Base-by-base conservation (phyloP, 1,140 invertebrate genomes). In the Ostrea denselamellosa region DNA sequence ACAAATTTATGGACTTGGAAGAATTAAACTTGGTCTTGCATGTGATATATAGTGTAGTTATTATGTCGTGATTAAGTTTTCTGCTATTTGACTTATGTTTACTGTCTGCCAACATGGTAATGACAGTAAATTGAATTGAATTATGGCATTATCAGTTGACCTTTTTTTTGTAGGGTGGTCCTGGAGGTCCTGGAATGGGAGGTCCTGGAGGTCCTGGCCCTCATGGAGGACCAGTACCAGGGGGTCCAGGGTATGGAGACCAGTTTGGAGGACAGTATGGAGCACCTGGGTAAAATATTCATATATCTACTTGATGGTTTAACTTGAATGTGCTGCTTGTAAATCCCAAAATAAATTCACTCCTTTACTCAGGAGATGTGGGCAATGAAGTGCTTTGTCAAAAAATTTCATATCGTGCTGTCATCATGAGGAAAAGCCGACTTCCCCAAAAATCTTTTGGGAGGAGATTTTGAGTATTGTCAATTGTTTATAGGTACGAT, bases 211-310 rank as follows among this genome's bases (percentile, higher is more conserved):
- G 90, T 87, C 91, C 89, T 65, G 91, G 92, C 81, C 90, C 88
- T 14, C 88, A 85, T 85, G 91, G 91, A 58, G 94, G 93, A 28
- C 93, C 94, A n/a, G 95, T 95, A 22, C 93, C 94, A n/a, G 95
- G 95, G 83, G 96, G 96, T 86, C 92, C 93, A 85, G 90, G 92
- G 44, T 91, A 90, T 87, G 92, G 92, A 7, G 90, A 89, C 77
- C 92, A 92, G 89, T 77, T 52, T 62, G 87, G 89, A 88, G 85
- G 86, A 52, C 92, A 92, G 56, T 92, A 89, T 87, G 91, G 89
- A 65, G 89, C 91, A 83, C 92, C 90, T 52, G 89, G 86, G 90
- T 92, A 90, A 90, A 89, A 86, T 56, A 51, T 52, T 83, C 14
- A 8, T 14, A 82, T 82, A 2, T 17, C 51, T 82, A 44, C 28